Conservation (phyloP, 2,888 invertebrate genomes). For the Ptychoptera albimana region DNA sequence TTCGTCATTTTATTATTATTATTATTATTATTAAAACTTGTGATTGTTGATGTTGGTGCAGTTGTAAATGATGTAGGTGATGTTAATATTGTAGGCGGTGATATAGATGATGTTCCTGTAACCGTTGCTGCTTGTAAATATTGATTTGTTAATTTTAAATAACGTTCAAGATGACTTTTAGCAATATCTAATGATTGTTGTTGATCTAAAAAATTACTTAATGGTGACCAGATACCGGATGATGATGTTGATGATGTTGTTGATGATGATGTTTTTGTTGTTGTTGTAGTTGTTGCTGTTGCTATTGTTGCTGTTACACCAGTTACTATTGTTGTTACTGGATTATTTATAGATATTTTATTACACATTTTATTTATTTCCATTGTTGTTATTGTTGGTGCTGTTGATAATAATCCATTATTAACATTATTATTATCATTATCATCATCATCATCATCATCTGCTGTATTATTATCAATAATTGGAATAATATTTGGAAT, state of each 20-base stretch:
- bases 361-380: background rate
- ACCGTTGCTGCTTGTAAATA: slow-evolving; percentile 16
- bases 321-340: background rate
- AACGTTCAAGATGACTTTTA: slow-evolving; percentile 24
- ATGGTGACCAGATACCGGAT: slow-evolving; percentile 5
- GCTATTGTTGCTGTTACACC: background rate
- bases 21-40: slow-evolving; percentile 5
- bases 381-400: background rate
- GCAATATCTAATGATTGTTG: slow-evolving; percentile 23
- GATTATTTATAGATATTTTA: background rate
- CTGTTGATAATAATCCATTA: no score
- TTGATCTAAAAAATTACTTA: slow-evolving; percentile 19
- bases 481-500: no score
- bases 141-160: slow-evolving; percentile 19
- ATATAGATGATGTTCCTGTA: background rate
- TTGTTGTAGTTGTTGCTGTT: slow-evolving; percentile 7
- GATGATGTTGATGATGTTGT: slow-evolving; percentile 12
- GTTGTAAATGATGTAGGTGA: background rate
- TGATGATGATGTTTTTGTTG: slow-evolving; percentile 8
- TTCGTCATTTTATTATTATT: background rate
- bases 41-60: slow-evolving; percentile 6
- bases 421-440: no score
- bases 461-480: no score
- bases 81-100: background rate
- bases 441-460: no score